These are phyloP conservation scores for Ceraclea dissimilis DNA, from an alignment of 2,888 invertebrate species.

Conservation along the genomic window DNA sequence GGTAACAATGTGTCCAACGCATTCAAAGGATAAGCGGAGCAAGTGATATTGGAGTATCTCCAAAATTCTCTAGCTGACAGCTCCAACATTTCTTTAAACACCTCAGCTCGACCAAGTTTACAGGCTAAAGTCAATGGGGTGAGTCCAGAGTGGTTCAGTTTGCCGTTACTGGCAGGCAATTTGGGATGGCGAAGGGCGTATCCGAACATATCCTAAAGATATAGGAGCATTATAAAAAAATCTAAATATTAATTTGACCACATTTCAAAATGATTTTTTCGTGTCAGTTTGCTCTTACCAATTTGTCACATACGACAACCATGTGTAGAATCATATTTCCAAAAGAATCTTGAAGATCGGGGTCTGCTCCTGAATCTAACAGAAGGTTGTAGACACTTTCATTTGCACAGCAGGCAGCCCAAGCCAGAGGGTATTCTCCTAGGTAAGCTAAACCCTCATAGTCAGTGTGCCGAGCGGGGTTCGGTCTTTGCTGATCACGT, in stretches of 20 bases:
- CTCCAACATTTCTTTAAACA: conserved; percentile 97
- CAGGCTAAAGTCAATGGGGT: conserved; percentile 96
- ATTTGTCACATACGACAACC: conserved; percentile 96
- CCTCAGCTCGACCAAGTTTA: conserved; percentile 90
- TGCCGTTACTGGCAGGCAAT: conserved; percentile 85
- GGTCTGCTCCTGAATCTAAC: conserved; percentile 86
- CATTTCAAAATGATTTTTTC: too few relatives aligned
- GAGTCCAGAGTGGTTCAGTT: conserved; percentile 80
- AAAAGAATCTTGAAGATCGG: conserved; percentile 91
- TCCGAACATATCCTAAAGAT: conserved; percentile 88
- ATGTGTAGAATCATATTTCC: conserved; percentile 99
- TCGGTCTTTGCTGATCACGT: conserved; percentile 79
- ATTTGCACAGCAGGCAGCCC: conserved; percentile 96
- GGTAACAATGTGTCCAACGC: conserved; percentile 92
- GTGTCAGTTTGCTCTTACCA: too few relatives aligned
- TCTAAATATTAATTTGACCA: too few relatives aligned
- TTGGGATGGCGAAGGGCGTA: conserved; percentile 94
- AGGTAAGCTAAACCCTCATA: conserved; percentile 96
- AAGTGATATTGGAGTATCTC: conserved; percentile 98
- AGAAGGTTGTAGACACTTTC: conserved; percentile 95
- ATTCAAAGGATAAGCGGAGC: conserved; percentile 94
- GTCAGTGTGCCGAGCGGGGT: conserved; percentile 75
- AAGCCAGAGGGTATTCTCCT: conserved; percentile 94
- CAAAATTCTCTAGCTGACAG: conserved; percentile 92
- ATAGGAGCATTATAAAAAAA: too few relatives aligned